These are phyloP conservation scores for Cyrtorhinus lividipennis DNA, from an alignment of 1,140 invertebrate genomes.

Conservation along the genomic window DNA sequence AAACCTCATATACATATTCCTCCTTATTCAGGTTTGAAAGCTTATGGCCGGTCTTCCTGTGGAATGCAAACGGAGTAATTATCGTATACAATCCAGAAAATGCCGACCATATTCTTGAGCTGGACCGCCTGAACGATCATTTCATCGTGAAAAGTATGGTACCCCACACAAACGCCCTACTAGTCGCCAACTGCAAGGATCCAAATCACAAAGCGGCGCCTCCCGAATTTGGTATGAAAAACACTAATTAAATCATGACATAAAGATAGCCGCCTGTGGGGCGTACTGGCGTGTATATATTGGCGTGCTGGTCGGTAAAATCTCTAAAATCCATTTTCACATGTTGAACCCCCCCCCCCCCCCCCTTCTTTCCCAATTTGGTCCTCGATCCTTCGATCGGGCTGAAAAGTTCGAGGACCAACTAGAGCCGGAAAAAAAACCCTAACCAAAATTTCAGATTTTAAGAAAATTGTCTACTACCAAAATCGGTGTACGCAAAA, in stretches of 20 bases:
- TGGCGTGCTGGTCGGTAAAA: no score
- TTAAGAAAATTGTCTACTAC: no score
- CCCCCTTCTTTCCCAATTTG: no score
- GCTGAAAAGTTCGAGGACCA: no score
- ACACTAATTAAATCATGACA: not conserved
- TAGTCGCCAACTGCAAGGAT: conserved; percentile 14
- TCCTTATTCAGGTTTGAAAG: conserved; percentile 45
- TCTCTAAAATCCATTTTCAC: no score
- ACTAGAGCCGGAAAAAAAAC: no score
- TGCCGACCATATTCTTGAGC: conserved; percentile 40
- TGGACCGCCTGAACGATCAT: conserved; percentile 57
- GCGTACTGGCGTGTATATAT: no score
- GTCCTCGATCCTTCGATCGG: no score
- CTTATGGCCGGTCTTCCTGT: conserved; percentile 61
- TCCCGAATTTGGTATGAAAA: conserved; percentile 15
- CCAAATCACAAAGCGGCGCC: not conserved
- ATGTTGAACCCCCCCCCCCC: no score
- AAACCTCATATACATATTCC: not conserved
- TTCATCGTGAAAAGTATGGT: conserved; percentile 41
- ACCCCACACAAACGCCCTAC: conserved; percentile 10
- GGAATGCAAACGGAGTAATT: conserved; percentile 53
- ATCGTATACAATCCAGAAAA: conserved; percentile 52
- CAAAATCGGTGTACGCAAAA: no score
- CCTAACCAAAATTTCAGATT: no score
- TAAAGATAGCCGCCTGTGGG: no score